Evolutionary conservation across 64 coral and sea anemone species (phyloP), one percentile per base, ranked within the genome.

Genomic region (Cladopsammia gracilis): DNA sequence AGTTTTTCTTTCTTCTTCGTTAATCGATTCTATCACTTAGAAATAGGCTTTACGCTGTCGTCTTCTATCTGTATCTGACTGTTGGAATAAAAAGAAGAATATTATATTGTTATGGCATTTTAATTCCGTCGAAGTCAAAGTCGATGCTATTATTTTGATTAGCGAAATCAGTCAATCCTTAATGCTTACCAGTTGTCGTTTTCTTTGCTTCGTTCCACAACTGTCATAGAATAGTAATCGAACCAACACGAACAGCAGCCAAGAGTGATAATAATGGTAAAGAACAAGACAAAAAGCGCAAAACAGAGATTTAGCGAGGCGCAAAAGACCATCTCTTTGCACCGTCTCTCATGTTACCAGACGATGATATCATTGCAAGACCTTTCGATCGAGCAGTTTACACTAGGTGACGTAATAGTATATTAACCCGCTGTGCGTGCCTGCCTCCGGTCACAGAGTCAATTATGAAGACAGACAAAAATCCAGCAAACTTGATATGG

Each of bases 211-310:
- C 84, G 78, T 5, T 94, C 88, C 48, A 48, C 58, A 4, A 87
- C 89, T 5, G 96, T 86, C 92, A 97, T 91, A 12, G 96, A 97
- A 83, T 97, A 97, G 12, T 97, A 97, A 18, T 97, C 96, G 59
- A 97, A 97, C 96, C 96, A 97, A 77, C 96, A 97, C 0, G 96
- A 97, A 44, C 96, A 97, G 42, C 96, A 97, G 0, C 96, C 96
- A 0, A 97, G 70, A 16, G 96, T 97, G 51, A 97, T 97, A 10
- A 97, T 97, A 24, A 97, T 91, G 11, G 96, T 97, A 71, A 97
- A 97, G 25, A 97, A 97, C 60, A 97, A 64, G 20, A 97, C 96
- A 46, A 97, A 97, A 66, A 97, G 71, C 24, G 92, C 96, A 94
- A 97, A 97, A 71, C 96, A 97, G 20, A 97, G 88, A 81, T 97